These are phyloP conservation scores for Orchestia grillus DNA, from an alignment of 1,140 invertebrate genomes.

Conservation along the genomic window DNA sequence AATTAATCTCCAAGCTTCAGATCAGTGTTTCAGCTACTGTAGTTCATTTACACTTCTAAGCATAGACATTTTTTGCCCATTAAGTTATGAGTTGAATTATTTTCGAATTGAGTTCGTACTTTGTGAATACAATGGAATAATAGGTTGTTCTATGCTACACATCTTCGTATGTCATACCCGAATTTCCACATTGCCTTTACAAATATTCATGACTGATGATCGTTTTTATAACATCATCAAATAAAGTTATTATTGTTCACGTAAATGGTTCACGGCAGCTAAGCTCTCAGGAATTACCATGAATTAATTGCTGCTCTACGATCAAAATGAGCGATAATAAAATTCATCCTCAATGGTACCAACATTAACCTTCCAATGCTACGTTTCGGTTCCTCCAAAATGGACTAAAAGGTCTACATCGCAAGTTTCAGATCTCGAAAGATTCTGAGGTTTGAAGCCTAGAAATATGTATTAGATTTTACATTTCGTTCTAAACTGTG, in stretches of 20 bases:
- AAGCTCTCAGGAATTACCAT: background rate
- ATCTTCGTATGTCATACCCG: background rate
- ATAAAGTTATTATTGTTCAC: background rate
- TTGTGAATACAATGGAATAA: background rate
- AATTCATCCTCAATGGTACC: background rate
- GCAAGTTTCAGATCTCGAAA: background rate
- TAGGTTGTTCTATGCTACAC: background rate
- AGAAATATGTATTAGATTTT: background rate
- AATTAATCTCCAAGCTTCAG: slow-evolving; percentile 38
- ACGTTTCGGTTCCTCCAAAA: background rate
- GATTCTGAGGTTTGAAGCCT: background rate
- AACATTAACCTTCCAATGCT: background rate
- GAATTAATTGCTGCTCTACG: background rate
- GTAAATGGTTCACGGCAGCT: background rate
- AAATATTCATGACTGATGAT: background rate
- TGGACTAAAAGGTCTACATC: background rate
- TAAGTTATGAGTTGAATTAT: background rate
- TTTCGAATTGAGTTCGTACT: background rate
- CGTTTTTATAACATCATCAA: background rate
- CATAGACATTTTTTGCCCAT: background rate
- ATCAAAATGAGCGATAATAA: background rate
- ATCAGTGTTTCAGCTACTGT: slow-evolving; percentile 22
- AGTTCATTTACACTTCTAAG: background rate
- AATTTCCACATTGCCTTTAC: background rate
- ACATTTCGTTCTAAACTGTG: no score